Base-by-base conservation (phyloP, 2,797 vertebrate genomes). In the Ficedula albicollis region DNA sequence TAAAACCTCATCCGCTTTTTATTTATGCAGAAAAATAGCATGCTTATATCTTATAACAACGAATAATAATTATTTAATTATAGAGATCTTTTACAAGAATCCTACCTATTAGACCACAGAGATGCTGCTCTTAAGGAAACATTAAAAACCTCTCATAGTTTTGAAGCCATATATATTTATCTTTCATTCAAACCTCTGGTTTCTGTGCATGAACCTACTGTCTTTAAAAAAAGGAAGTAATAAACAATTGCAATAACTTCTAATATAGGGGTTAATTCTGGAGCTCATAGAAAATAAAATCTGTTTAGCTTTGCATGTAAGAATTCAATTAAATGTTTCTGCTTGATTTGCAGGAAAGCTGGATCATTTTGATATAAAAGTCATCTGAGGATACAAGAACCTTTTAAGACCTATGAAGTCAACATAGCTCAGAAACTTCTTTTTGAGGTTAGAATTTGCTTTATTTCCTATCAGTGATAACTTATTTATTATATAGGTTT, bases 381-480 rank as follows among this genome's bases (percentile, higher is more conserved):
- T 34, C 15, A 11, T 54, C 9, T 79, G 23, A 66, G 46, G 8
- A 84, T 25, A 59, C 20, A 73, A 62, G 32, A 44, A 77, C 6
- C 14, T 58, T 32, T 11, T 10, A 64, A 39, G 29, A 56, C 4
- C 9, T 44, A 22, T 5, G 13, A 81, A 76, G 30, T 70, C 63
- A 67, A 76, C 16, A 51, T 3, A 30, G 9, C 6, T 25, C 18
- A 44, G 15, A 54, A 77, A 21, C 5, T 2, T 27, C 15, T 67
- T 67, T 76, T 15, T 46, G 3, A 60, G 19, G 63, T 25, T 36
- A 69, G 38, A 8, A 34, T 74, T 77, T 49, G 2, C 17, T 68
- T 69, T 51, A 51, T 76, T 75, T 78, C 11, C 22, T 69, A 12
- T 9, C 22, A 73, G 3, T 0, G 0, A 34, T 46, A 66, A 39